These are phyloP conservation scores for Macrotis lagotis DNA, from an alignment of 2,113 vertebrate species.

Conservation along the genomic window DNA sequence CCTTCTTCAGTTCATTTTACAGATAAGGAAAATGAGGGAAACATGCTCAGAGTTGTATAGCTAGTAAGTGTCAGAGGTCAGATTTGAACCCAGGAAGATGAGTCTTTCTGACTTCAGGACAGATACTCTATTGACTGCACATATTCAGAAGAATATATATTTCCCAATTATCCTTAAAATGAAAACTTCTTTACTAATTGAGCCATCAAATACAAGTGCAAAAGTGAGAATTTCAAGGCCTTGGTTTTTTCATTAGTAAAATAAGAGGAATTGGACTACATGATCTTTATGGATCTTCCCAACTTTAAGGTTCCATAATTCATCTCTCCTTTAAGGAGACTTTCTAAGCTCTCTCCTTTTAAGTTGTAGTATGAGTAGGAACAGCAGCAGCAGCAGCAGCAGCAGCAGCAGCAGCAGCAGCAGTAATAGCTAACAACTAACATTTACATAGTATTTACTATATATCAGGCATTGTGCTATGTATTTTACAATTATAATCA, in stretches of 20 bases:
- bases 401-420: neutral
- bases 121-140: neutral
- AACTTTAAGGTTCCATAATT: neutral
- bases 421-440: slow-evolving; percentile 17
- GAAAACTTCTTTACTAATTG: neutral
- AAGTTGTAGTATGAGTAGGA: neutral
- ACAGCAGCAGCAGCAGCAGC: no score
- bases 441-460: neutral
- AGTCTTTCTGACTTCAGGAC: neutral
- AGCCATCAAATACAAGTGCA: neutral
- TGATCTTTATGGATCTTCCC: neutral
- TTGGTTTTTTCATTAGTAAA: neutral
- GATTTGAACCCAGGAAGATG: neutral
- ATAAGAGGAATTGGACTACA: neutral
- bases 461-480: neutral
- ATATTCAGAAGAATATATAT: no score
- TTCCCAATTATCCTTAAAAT: neutral
- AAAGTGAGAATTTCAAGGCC: neutral
- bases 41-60: neutral
- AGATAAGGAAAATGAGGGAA: neutral
- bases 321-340: neutral
- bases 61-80: neutral
- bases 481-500: slow-evolving; percentile 28
- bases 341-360: neutral
- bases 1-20: neutral